These are phyloP conservation scores for Pionites leucogaster DNA, from an alignment of 2,113 vertebrate species.

Conservation along the genomic window DNA sequence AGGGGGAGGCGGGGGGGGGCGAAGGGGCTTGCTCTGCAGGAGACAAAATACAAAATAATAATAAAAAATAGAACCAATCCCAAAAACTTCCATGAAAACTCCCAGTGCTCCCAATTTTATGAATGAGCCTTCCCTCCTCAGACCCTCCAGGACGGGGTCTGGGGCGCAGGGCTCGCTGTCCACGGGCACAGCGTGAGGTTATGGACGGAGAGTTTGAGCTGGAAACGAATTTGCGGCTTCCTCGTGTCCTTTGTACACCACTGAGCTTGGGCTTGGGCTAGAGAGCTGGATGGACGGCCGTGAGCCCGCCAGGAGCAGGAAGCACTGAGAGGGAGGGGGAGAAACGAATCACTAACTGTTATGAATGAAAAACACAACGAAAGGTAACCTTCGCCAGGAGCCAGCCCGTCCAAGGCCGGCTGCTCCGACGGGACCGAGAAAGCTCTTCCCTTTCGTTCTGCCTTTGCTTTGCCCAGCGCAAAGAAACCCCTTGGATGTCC, in stretches of 20 bases:
- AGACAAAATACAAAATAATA: not conserved
- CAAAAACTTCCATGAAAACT: conserved; percentile 53
- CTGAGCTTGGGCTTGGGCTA: not conserved
- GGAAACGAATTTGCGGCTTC: conserved; percentile 10
- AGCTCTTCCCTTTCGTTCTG: not conserved
- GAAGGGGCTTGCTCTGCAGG: not conserved
- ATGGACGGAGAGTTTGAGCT: not conserved
- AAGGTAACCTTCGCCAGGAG: not conserved
- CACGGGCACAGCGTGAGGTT: not conserved
- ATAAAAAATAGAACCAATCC: not conserved
- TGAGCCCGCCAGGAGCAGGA: not conserved
- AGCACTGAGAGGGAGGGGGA: not conserved
- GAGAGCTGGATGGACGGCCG: not conserved
- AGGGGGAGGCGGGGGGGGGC: conserved; percentile 27
- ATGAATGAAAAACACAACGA: conserved; percentile 43
- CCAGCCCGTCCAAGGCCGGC: not conserved
- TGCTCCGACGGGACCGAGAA: not conserved
- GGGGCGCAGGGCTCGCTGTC: not conserved
- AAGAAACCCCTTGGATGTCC: not conserved
- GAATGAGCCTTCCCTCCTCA: conserved; percentile 31
- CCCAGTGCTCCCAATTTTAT: conserved; percentile 47
- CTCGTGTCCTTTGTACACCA: not conserved
- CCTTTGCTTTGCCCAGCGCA: not conserved
- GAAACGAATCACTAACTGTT: not conserved
- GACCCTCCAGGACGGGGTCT: not conserved